Conservation (phyloP, 2,113 vertebrate genomes). For the Bubalus kerabau region DNA sequence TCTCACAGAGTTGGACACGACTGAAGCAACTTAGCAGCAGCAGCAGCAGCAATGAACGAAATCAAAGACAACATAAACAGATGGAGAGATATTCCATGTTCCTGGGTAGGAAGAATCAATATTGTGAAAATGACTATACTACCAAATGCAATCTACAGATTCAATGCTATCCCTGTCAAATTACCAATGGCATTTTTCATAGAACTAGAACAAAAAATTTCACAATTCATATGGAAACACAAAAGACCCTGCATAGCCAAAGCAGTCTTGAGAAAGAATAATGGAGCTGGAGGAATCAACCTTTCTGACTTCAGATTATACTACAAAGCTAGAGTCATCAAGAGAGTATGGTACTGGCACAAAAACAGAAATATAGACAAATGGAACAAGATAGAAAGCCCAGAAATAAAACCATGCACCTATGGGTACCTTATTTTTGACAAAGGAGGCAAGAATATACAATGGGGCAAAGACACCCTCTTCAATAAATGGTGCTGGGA, state of each 20-base stretch:
- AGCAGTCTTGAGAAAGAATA: neutral
- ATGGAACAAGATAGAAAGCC: neutral
- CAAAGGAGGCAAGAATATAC: neutral
- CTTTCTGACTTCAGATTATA: neutral
- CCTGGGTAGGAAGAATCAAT: neutral
- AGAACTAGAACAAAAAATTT: neutral
- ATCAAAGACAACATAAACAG: neutral
- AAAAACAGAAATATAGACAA: neutral
- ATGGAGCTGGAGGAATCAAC: neutral
- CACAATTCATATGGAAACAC: neutral
- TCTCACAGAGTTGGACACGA: accelerated
- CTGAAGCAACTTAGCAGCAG: neutral
- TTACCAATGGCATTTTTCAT: neutral
- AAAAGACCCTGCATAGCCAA: neutral
- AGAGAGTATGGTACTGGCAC: neutral
- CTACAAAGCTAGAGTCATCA: neutral
- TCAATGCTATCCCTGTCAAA: neutral
- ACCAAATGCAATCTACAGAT: neutral
- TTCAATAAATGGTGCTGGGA: neutral
- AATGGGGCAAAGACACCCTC: neutral
- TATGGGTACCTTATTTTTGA: neutral
- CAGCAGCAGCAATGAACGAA: neutral
- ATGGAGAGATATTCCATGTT: neutral
- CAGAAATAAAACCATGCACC: neutral
- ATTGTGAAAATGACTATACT: neutral